Conservation (phyloP, 2,797 vertebrate species). For the Clamator glandarius region DNA sequence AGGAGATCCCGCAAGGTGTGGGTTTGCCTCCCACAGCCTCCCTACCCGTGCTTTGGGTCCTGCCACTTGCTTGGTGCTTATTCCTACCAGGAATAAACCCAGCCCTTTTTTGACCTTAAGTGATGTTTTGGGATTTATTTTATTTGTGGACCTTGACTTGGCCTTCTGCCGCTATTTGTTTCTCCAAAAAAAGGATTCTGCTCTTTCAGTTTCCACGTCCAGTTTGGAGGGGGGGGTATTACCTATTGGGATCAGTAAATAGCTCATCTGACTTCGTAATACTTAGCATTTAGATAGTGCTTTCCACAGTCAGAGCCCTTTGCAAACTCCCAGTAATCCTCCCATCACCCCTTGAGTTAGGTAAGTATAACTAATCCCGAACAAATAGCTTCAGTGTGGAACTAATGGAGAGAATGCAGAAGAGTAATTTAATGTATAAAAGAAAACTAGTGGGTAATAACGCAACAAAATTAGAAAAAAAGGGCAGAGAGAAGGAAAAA, state of each 20-base stretch:
- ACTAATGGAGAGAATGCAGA: conserved; percentile 45
- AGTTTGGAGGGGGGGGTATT: conserved; percentile 53
- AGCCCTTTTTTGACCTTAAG: conserved; percentile 52
- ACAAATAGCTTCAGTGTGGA: conserved; percentile 65
- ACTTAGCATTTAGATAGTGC: conserved; percentile 68
- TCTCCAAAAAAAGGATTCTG: conserved; percentile 67
- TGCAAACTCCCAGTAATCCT: conserved; percentile 60
- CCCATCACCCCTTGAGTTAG: conserved; percentile 16
- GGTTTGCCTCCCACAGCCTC: not conserved
- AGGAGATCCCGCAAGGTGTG: not conserved
- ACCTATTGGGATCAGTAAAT: conserved; percentile 70
- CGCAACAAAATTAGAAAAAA: not conserved
- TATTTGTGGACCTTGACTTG: conserved; percentile 63
- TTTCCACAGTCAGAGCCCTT: conserved; percentile 58
- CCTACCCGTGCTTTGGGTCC: not conserved
- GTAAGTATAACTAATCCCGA: conserved; percentile 67
- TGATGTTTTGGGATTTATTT: conserved; percentile 55
- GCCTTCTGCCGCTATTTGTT: conserved; percentile 61
- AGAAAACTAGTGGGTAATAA: conserved; percentile 52
- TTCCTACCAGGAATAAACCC: not conserved
- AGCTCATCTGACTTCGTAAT: conserved; percentile 72
- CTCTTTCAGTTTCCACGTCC: conserved; percentile 63
- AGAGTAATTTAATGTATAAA: conserved; percentile 57
- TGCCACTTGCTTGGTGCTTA: fast-evolving
- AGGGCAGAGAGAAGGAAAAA: not conserved